phyloP scores from a whole-genome alignment of 2,797 vertebrate species.

The Gobionotothen gibberifrons region DNA sequence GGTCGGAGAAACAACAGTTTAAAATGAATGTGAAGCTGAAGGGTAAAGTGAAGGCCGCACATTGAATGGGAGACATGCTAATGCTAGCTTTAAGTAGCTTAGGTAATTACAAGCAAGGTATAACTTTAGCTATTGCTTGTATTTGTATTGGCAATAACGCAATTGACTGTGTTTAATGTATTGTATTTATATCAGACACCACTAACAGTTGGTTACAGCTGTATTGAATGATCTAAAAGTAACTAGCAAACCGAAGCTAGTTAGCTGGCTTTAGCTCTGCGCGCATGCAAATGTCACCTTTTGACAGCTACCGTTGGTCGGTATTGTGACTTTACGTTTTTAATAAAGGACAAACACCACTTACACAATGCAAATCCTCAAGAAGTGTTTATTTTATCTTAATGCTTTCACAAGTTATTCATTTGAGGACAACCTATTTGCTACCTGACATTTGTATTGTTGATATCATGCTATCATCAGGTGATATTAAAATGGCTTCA shows the following conservation, averaged over 20 bases:
- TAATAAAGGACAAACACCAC: neutral
- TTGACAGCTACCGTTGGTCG: conserved; percentile 47
- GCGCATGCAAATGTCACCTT: conserved; percentile 66
- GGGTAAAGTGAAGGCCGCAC: conserved; percentile 85
- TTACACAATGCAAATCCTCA: neutral
- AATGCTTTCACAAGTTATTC: rapidly evolving
- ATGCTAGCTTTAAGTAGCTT: conserved; percentile 33
- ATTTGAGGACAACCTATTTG: rapidly evolving
- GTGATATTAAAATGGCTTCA: neutral
- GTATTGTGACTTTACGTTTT: neutral
- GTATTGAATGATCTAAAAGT: neutral
- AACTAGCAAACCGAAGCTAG: conserved; percentile 6
- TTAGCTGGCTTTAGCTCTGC: conserved; percentile 35
- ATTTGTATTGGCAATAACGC: rapidly evolving
- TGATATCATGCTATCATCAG: neutral
- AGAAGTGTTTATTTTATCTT: neutral
- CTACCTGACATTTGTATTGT: neutral
- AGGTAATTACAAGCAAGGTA: neutral
- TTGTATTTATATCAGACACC: neutral
- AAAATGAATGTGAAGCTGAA: conserved; percentile 71
- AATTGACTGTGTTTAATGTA: rapidly evolving
- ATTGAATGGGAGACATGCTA: conserved; percentile 66
- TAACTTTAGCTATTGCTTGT: rapidly evolving
- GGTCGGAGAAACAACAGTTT: neutral
- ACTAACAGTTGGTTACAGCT: rapidly evolving